Evolutionary conservation across 2,113 vertebrate genomes (phyloP).

Genomic region (Melanerpes aurifrons): DNA sequence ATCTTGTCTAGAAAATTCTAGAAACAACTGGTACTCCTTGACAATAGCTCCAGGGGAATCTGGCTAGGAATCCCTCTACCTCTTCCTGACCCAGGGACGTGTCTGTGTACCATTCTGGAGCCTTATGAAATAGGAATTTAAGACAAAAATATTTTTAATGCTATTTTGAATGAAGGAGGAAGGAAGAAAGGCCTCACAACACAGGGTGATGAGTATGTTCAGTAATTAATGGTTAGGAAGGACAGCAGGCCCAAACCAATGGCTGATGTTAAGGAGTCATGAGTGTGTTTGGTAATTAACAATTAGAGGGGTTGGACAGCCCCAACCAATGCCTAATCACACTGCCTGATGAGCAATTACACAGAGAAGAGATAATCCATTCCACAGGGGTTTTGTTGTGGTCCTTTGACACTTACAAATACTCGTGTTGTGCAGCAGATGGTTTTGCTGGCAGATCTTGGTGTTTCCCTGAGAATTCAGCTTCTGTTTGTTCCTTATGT

Average conservation of each 20-base stretch:
- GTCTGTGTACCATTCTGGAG: neutral
- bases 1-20: neutral
- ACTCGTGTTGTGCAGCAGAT: slow-evolving; percentile 61
- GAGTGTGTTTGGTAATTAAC: neutral
- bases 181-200: neutral
- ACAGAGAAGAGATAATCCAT: neutral
- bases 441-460: slow-evolving; percentile 52
- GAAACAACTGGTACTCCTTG: neutral
- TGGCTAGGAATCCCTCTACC: neutral
- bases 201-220: neutral
- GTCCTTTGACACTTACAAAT: slow-evolving; percentile 69
- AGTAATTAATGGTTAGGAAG: neutral
- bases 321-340: neutral
- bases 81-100: neutral
- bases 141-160: neutral
- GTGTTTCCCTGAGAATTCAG: slow-evolving; percentile 83
- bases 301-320: neutral
- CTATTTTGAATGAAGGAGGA: neutral
- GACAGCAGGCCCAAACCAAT: neutral
- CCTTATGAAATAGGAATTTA: neutral
- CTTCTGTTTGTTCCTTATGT: slow-evolving; percentile 81
- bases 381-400: neutral
- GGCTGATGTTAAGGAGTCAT: neutral
- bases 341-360: neutral
- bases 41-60: neutral